phyloP scores from a whole-genome alignment of 2,113 vertebrate genomes.

The Laterallus jamaicensis region DNA sequence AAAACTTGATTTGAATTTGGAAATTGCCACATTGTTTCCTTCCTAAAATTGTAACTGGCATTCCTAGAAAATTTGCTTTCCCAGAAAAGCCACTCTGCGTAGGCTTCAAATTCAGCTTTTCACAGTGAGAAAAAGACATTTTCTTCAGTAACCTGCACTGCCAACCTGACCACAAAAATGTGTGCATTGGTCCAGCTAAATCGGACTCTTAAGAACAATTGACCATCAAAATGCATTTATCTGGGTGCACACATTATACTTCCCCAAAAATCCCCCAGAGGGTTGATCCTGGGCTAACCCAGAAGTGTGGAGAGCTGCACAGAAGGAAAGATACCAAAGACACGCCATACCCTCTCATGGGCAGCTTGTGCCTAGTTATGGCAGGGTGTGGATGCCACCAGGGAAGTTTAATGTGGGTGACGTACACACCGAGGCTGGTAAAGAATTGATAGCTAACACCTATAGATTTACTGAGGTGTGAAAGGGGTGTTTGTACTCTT shows the following conservation, averaged over 20 bases:
- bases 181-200: not conserved
- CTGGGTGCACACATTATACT: accelerated
- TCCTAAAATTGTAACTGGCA: slow-evolving; percentile 57
- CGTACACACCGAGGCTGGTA: not conserved
- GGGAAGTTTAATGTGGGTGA: not conserved
- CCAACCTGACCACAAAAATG: slow-evolving; percentile 2
- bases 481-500: not conserved
- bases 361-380: not conserved
- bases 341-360: not conserved
- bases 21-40: slow-evolving; percentile 35
- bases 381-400: not conserved
- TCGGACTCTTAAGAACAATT: not conserved
- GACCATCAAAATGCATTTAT: not conserved
- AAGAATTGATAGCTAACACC: not conserved
- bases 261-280: not conserved
- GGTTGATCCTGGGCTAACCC: not conserved
- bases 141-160: slow-evolving; percentile 13
- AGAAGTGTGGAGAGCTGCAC: not conserved
- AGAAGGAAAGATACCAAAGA: not conserved
- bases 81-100: slow-evolving; percentile 45
- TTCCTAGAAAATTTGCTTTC: slow-evolving; percentile 57
- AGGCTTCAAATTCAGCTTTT: slow-evolving; percentile 36
- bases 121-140: not conserved
- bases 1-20: slow-evolving; percentile 35
- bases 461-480: not conserved